phyloP scores from a whole-genome alignment of 2,797 vertebrate species.

The Gymnothorax reevesii region DNA sequence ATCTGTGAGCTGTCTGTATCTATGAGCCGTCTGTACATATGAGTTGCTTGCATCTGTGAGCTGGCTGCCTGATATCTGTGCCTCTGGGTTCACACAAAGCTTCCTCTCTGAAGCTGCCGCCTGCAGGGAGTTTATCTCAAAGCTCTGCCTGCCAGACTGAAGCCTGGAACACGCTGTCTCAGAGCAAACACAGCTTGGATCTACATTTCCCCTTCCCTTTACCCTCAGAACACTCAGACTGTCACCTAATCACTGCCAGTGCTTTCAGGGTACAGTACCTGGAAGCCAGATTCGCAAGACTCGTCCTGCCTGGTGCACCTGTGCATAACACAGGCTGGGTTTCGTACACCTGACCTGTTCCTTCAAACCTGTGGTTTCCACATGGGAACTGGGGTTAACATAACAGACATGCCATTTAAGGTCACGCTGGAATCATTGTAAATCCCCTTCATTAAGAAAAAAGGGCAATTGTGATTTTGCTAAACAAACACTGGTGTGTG shows the following conservation, averaged over 20 bases:
- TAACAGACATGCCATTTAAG: background rate
- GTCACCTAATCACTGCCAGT: background rate
- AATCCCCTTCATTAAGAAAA: background rate
- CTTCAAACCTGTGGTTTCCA: background rate
- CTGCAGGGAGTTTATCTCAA: slow-evolving; percentile 5
- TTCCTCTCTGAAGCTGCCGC: background rate
- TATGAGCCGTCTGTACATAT: slow-evolving; percentile 36
- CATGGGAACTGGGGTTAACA: background rate
- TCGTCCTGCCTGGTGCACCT: background rate
- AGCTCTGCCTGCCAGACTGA: background rate
- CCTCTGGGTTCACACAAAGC: background rate
- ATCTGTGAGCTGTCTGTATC: background rate
- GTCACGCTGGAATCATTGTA: background rate
- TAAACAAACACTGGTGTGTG: background rate
- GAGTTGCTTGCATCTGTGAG: slow-evolving; percentile 61
- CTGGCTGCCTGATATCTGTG: slow-evolving; percentile 72
- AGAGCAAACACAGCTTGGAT: slow-evolving; percentile 3
- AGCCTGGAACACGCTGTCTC: background rate
- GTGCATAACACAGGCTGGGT: background rate
- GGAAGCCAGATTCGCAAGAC: background rate
- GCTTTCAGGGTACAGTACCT: background rate
- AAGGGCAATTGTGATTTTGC: background rate
- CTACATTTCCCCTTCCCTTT: background rate
- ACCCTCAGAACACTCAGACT: background rate
- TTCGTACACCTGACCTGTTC: background rate